A percentile compares a stretch with the other conserved stretches of the same genome.
Conservation (phyloP, 2,888 invertebrate species). For the Artemia sinica region DNA sequence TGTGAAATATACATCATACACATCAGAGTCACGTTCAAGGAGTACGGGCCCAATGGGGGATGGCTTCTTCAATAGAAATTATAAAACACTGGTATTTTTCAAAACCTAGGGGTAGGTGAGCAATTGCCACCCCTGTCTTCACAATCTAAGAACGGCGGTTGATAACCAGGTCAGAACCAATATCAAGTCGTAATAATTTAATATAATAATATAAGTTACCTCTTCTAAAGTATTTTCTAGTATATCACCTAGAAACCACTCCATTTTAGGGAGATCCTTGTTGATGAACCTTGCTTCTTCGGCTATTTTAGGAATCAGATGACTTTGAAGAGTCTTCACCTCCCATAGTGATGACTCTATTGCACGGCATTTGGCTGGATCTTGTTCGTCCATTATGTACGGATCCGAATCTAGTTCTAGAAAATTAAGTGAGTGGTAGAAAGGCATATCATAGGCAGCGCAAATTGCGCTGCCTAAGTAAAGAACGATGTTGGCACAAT, state of each 20-base stretch:
- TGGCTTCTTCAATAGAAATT: too few relatives aligned
- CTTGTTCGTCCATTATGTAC: constrained; percentile 60
- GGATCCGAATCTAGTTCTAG: constrained; percentile 47
- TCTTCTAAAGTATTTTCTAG: constrained; percentile 47
- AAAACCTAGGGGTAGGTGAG: too few relatives aligned
- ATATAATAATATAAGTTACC: constrained; percentile 31
- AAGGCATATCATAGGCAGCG: not conserved
- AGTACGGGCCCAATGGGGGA: too few relatives aligned
- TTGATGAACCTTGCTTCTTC: constrained; percentile 53
- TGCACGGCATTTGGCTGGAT: constrained; percentile 60
- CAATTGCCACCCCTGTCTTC: too few relatives aligned
- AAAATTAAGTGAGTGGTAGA: constrained; percentile 25
- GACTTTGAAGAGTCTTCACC: constrained; percentile 54
- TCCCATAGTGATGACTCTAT: constrained; percentile 86
- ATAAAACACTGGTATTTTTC: too few relatives aligned
- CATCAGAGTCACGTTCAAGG: too few relatives aligned
- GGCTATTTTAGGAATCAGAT: constrained; percentile 51
- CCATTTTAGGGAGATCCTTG: constrained; percentile 45
- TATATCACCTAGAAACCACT: constrained; percentile 48
- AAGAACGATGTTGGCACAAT: too few relatives aligned
- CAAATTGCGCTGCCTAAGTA: too few relatives aligned
- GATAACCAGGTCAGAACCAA: too few relatives aligned
- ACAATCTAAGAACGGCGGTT: too few relatives aligned
- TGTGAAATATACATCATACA: too few relatives aligned
- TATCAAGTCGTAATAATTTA: not conserved